Evolutionary conservation across 1,140 invertebrate genomes (phyloP).

Genomic region (Halesus radiatus): DNA sequence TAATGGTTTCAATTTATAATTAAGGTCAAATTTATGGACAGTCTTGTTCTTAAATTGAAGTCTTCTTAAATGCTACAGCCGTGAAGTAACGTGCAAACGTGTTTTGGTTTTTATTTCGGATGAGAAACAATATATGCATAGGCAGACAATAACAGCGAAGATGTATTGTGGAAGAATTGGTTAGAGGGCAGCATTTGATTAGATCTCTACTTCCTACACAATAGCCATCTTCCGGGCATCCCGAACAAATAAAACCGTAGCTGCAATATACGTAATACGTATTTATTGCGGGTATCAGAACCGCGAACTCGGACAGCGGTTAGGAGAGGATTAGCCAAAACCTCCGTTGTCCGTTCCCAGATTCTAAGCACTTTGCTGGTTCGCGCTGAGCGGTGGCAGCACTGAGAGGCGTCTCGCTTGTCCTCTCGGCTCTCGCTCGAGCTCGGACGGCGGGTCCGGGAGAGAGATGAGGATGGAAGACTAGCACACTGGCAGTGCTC

Average conservation of each 20-base stretch:
- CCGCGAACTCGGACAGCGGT: no score
- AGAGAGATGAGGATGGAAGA: slow-evolving; percentile 11
- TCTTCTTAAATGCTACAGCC: slow-evolving; percentile 12
- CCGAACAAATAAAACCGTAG: not conserved
- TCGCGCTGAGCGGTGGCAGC: not conserved
- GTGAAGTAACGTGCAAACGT: not conserved
- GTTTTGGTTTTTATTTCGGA: not conserved
- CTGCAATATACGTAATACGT: no score
- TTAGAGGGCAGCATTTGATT: not conserved
- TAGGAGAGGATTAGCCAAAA: slow-evolving; percentile 9
- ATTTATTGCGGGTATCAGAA: no score
- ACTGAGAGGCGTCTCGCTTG: not conserved
- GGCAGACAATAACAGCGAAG: not conserved
- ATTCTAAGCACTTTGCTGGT: not conserved
- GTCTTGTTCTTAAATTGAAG: slow-evolving; percentile 18
- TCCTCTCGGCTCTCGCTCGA: not conserved
- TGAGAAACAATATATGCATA: not conserved
- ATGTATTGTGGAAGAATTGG: not conserved
- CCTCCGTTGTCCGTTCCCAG: not conserved
- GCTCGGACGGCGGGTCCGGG: not conserved
- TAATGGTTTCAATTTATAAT: slow-evolving; percentile 42
- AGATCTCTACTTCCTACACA: slow-evolving; percentile 8
- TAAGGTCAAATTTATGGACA: slow-evolving; percentile 35
- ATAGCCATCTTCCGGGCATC: not conserved
- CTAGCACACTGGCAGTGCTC: no score